Conservation (phyloP, 2,113 vertebrate genomes). For the Gobiocypris rarus region DNA sequence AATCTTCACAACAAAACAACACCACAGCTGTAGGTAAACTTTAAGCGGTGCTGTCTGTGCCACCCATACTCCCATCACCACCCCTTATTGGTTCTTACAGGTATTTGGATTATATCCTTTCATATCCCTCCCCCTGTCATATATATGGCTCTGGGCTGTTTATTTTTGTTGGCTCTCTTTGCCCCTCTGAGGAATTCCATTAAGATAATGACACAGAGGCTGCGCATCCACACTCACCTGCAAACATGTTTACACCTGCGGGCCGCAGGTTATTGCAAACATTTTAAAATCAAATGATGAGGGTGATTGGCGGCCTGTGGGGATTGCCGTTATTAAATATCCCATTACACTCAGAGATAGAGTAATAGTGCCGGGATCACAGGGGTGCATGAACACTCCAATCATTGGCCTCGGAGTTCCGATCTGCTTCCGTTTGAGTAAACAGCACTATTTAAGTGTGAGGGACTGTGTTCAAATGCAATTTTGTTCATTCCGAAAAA, state of each 20-base stretch:
- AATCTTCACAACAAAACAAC: slow-evolving; percentile 22
- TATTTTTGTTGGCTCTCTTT: slow-evolving; percentile 26
- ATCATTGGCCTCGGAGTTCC: background rate
- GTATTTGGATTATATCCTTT: slow-evolving; percentile 41
- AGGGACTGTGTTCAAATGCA: slow-evolving; percentile 33
- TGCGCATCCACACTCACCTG: slow-evolving; percentile 19
- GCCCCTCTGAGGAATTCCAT: slow-evolving; percentile 47
- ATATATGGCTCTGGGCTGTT: slow-evolving; percentile 26
- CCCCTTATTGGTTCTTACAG: slow-evolving; percentile 29
- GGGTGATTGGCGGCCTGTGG: slow-evolving; percentile 47
- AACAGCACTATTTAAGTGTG: background rate
- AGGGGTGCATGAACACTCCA: slow-evolving; percentile 32
- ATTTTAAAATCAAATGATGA: slow-evolving; percentile 46
- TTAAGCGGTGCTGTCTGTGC: background rate
- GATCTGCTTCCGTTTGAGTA: background rate
- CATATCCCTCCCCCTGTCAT: background rate
- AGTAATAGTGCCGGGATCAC: slow-evolving; percentile 39
- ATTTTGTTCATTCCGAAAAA: slow-evolving; percentile 30
- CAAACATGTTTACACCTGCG: slow-evolving; percentile 42
- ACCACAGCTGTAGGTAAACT: background rate
- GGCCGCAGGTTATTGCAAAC: slow-evolving; percentile 48
- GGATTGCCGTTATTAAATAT: slow-evolving; percentile 48
- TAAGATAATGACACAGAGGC: slow-evolving; percentile 39
- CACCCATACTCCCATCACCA: background rate
- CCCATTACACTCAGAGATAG: slow-evolving; percentile 27